A percentile compares a stretch with the other conserved stretches of the same genome.
Evolutionary conservation across 2,888 invertebrate genomes (phyloP).

Genomic region (Noctua fimbriata): DNA sequence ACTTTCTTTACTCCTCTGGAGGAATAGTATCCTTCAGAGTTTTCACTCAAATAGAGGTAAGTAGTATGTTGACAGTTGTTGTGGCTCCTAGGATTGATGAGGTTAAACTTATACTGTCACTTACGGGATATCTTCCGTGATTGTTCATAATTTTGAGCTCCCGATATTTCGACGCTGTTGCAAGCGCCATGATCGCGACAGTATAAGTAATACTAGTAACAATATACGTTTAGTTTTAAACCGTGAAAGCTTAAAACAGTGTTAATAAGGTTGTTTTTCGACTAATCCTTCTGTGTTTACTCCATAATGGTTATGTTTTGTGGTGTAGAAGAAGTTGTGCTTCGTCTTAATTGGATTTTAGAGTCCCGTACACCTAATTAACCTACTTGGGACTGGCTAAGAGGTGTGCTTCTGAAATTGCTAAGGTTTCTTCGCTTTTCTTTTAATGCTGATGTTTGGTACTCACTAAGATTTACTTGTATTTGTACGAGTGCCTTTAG

Average conservation of each 20-base stretch:
- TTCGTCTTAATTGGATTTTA: constrained; percentile 57
- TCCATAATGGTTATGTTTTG: not conserved
- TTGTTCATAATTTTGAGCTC: not conserved
- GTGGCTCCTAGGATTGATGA: not conserved
- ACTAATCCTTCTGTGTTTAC: constrained; percentile 13
- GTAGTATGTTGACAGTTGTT: not conserved
- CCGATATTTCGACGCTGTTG: too few species aligned
- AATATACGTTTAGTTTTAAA: too few species aligned
- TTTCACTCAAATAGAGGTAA: not conserved
- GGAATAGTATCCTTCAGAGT: too few species aligned
- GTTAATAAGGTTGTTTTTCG: not conserved
- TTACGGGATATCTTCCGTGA: too few species aligned
- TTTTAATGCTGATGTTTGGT: not conserved
- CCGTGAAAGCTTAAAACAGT: too few species aligned
- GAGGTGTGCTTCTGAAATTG: constrained; percentile 29
- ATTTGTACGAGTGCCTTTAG: not conserved
- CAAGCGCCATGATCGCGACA: too few species aligned
- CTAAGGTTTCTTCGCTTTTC: constrained; percentile 31
- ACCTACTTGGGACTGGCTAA: constrained; percentile 36
- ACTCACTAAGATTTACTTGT: not conserved
- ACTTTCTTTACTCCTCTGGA: not conserved
- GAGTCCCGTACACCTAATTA: constrained; percentile 56
- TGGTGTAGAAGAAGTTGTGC: constrained; percentile 47
- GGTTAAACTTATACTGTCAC: too few species aligned
- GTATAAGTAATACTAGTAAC: too few species aligned